Evolutionary conservation across 2,888 invertebrate genomes (phyloP), one percentile per base, ranked within the genome.

Genomic region (Philaethria dido): DNA sequence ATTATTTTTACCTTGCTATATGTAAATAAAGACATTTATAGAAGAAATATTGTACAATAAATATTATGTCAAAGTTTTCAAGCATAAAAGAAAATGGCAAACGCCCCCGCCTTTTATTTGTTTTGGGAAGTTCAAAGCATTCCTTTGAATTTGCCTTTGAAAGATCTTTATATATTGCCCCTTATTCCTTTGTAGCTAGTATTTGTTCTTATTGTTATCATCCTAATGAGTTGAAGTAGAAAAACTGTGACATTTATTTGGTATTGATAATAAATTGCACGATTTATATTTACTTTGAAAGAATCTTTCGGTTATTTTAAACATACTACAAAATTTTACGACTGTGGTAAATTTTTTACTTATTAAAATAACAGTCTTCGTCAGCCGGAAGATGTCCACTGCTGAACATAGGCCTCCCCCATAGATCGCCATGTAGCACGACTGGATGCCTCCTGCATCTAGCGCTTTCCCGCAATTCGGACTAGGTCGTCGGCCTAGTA

Each of bases 11-110:
- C 52, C 16, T 52, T 29, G 29, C 16, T 52, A 13, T 52, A 52
- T 33, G 52, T 29, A 29, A 52, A 52, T 52, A 52, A 60, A 44
- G 45, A 45, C 29, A 60, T 60, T 60, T 45, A 45, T 57, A 29
- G 39, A 55, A 45, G 45, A 45, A 45, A 60, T 60, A 60, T 60
- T 60, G 45, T 60, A 60, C 29, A 45, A 60, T 25, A 60, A 60
- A 60, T 60, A 60, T 60, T 60, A 60, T 60, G 45, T 60, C 60
- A 45, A 60, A 45, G 45, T 60, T 60, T 60, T 60, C 45, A 60
- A 45, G 44, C 44, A 44, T 45, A 29, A 60, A 55, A 60, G 45
- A 14, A 45, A 60, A 60, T 45, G 16, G 60, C 14, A 29, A 25
- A 60, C 45, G 45, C 45, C 45, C 44, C 45, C 29, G 25, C 60